A percentile compares a stretch with the other conserved stretches of the same genome.
These are phyloP conservation scores for Ceratoteleas bidentatus DNA, from an alignment of 1,140 invertebrate genomes.

Conservation along the genomic window DNA sequence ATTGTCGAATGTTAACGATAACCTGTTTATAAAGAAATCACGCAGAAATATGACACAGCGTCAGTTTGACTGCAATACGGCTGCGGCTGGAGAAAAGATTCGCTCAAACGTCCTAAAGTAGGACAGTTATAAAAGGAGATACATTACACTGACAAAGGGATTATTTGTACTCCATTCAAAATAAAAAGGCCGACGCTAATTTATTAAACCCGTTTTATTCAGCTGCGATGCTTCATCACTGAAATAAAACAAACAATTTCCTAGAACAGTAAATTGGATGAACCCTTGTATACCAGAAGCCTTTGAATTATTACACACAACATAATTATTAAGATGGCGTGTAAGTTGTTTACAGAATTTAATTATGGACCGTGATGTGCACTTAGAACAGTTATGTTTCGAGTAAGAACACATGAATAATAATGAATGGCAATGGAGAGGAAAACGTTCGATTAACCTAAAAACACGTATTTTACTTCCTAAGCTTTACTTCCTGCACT, in stretches of 20 bases:
- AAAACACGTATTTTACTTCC: no score
- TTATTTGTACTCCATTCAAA: slow-evolving; percentile 28
- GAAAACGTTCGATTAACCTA: no score
- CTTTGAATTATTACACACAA: not conserved
- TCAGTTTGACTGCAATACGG: slow-evolving; percentile 45
- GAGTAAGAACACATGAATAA: no score
- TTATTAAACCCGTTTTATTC: slow-evolving; percentile 23
- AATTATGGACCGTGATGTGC: no score
- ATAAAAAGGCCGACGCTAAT: slow-evolving; percentile 8
- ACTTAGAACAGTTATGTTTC: no score
- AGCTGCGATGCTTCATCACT: not conserved
- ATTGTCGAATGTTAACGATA: slow-evolving; percentile 5
- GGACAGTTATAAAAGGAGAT: slow-evolving; percentile 41
- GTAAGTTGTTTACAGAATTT: no score
- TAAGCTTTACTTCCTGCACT: no score
- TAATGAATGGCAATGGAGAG: no score
- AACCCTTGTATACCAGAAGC: no score
- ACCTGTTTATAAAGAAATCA: slow-evolving; percentile 19
- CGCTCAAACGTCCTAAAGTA: slow-evolving; percentile 17
- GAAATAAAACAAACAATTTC: slow-evolving; percentile 14
- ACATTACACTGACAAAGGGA: slow-evolving; percentile 24
- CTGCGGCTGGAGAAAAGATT: slow-evolving; percentile 24
- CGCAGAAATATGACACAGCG: slow-evolving; percentile 17
- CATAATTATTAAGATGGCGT: no score
- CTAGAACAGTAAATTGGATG: not conserved